phyloP scores from a whole-genome alignment of 2,888 invertebrate species.

The Cataglyphis cursor region DNA sequence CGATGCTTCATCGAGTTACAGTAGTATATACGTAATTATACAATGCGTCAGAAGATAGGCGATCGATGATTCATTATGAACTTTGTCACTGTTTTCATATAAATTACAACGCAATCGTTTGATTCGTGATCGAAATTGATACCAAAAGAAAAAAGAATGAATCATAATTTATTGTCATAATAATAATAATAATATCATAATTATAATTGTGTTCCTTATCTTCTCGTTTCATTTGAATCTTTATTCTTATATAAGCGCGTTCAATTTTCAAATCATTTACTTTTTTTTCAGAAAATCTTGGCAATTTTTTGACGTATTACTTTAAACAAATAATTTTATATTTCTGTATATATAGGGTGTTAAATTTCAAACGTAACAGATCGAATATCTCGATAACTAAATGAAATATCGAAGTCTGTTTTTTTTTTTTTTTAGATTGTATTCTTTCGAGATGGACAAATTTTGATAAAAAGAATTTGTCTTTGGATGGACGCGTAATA shows the following conservation, averaged over 20 bases:
- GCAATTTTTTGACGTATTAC: neutral
- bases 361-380: too few relatives aligned
- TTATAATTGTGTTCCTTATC: neutral
- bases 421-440: too few relatives aligned
- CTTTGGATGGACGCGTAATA: too few relatives aligned
- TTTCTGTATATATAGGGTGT: neutral
- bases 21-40: constrained; percentile 35
- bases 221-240: neutral
- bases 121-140: neutral
- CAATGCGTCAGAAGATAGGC: constrained; percentile 15
- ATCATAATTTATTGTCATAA: neutral
- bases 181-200: neutral
- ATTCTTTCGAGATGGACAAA: too few relatives aligned
- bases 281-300: neutral
- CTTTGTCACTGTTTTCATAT: neutral
- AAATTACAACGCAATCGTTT: neutral
- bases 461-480: too few relatives aligned
- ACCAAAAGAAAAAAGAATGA: neutral
- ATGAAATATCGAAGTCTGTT: too few relatives aligned
- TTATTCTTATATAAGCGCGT: neutral
- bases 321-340: neutral
- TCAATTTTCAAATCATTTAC: neutral
- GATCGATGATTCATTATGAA: constrained; percentile 32
- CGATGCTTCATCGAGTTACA: constrained; percentile 36
- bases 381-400: too few relatives aligned